Evolutionary conservation across 2,113 vertebrate genomes (phyloP).

Genomic region (Gymnobelideus leadbeateri): DNA sequence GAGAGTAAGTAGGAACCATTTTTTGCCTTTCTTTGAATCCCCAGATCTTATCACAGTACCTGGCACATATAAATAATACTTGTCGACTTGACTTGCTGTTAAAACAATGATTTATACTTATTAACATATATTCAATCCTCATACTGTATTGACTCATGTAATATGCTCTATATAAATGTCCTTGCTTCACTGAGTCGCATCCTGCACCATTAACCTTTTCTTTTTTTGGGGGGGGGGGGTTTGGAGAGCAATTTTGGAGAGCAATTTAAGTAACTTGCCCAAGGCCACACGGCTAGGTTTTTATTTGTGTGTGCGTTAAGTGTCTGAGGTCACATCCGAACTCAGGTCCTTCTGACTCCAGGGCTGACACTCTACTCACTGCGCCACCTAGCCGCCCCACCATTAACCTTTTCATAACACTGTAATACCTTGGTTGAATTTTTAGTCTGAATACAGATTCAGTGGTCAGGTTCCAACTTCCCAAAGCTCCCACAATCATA

Average conservation of each 20-base stretch:
- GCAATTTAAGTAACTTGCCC: too few species aligned
- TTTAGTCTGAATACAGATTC: neutral
- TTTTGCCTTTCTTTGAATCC: neutral
- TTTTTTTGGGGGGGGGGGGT: too few species aligned
- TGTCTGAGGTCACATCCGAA: too few species aligned
- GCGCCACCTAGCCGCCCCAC: too few species aligned
- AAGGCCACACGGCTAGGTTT: too few species aligned
- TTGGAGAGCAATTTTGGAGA: too few species aligned
- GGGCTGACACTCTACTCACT: too few species aligned
- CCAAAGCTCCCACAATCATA: neutral
- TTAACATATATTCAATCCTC: neutral
- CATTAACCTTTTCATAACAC: neutral
- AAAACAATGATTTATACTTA: neutral
- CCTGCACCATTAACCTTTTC: neutral
- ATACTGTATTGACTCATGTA: neutral
- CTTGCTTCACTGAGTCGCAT: neutral
- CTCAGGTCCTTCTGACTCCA: too few species aligned
- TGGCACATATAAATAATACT: neutral
- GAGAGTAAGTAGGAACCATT: neutral
- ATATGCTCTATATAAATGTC: neutral
- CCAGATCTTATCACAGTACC: neutral
- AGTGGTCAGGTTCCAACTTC: neutral
- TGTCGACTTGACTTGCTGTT: neutral
- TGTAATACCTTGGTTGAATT: neutral
- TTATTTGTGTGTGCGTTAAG: too few species aligned